A percentile compares a stretch with the other conserved stretches of the same genome.
Evolutionary conservation across 1,140 invertebrate genomes (phyloP).

Genomic region (Monochamus saltuarius): DNA sequence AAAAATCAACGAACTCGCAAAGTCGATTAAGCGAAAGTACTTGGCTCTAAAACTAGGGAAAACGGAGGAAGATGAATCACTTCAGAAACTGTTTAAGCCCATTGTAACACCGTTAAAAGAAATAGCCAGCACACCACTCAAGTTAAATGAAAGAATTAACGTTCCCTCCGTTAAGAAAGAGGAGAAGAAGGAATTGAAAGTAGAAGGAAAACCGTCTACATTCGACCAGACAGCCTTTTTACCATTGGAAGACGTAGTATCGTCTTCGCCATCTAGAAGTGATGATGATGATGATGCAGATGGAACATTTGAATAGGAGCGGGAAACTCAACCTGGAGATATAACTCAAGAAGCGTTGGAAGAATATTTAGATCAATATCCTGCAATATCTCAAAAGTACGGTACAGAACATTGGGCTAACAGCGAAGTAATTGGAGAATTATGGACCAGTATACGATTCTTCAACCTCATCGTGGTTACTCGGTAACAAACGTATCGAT

Average conservation of each 20-base stretch:
- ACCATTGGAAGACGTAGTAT: background rate
- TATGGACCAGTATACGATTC: slow-evolving; percentile 13
- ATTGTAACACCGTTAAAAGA: too few species aligned
- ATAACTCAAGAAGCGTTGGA: background rate
- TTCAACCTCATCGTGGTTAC: slow-evolving; percentile 2
- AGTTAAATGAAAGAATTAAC: too few species aligned
- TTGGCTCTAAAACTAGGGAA: slow-evolving; percentile 1
- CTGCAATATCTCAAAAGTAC: background rate
- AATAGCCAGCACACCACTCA: too few species aligned
- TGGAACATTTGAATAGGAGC: background rate
- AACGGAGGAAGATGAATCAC: slow-evolving; percentile 15
- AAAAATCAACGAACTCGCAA: slow-evolving; percentile 12
- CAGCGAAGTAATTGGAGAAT: background rate
- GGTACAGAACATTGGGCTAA: background rate
- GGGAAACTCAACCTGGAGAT: background rate
- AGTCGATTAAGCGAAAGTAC: slow-evolving; percentile 7
- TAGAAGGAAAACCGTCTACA: background rate
- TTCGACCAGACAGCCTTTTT: background rate
- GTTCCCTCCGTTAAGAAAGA: background rate
- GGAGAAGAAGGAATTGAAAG: background rate
- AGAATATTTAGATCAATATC: slow-evolving; percentile 11
- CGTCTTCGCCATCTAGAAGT: too few species aligned
- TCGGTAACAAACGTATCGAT: background rate
- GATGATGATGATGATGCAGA: background rate
- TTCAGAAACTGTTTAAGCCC: slow-evolving; percentile 2